Evolutionary conservation across 2,113 vertebrate genomes (phyloP), one percentile per base, ranked within the genome.

Genomic region (Ariopsis seemanni): DNA sequence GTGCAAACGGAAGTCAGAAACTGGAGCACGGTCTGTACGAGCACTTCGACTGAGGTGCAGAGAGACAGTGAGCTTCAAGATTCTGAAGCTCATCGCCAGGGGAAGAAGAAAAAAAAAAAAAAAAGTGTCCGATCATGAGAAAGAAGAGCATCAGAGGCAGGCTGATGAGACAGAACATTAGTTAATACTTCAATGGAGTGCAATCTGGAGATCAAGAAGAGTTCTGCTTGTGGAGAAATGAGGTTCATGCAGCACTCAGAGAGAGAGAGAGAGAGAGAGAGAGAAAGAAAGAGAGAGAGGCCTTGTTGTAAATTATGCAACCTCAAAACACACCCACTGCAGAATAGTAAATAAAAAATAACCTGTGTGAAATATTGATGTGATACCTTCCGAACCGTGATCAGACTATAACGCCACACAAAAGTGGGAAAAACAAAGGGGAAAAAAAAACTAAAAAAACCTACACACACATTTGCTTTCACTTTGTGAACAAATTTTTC

Each of bases 321-420:
- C 15, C 15, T 81, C 55, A 42, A 81, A 60, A 81, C 79, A 60
- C 79, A 25, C 30, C 79, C 57, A 62, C 79, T 82, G 55, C 30
- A 58, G 78, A 42, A 82, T 22, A 42, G 79, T 82, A 82, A 82
- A 82, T 82, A 82, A 82, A 62, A 82, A 60, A 82, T 82, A 57
- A 62, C 27, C n/a, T 4, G 57, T 57, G 17, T 30, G 42, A 67
- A 80, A 48, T 67, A 86, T 80, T 82, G 20, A 82, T 82, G 14
- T 1, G 5, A 30, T 18, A 9, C 30, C 30, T 58, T 10, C 78
- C n/a, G 74, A 77, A 20, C 48, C 2, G 52, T 17, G 77, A 80
- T 80, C 50, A 80, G n/a, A 78, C 22, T 55, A 11, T 2, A 58
- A 18, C 14, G 4, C 53, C 1, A 27, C 53, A n/a, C 6, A 52